Base-by-base conservation (phyloP, 1,140 invertebrate species). In the Pygmarrhopalites habei region DNA sequence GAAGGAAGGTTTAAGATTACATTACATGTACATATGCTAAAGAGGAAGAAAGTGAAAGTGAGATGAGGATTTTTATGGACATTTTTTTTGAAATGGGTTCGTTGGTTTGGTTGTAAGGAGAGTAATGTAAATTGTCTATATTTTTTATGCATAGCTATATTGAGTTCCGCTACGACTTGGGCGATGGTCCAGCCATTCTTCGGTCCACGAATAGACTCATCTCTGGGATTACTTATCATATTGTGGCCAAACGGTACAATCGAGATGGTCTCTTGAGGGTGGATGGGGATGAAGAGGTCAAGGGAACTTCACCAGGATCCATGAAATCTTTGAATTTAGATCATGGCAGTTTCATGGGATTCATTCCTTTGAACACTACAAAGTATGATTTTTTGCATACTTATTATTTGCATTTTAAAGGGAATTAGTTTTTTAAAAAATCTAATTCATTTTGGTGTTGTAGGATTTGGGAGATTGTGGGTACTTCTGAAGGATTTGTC, bases 401-500 rank as follows among this genome's bases (percentile, higher is more conserved):
- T 49, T 39, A n/a, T 47, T 7, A 15, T 7, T 49, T 14, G 19
- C 19, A 12, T n/a, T 49, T 58, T 30, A 58, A 58, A 44, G 30
- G 43, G 39, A 44, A 29, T 46, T 46, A 43, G 46, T 58, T 17
- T 39, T 39, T 39, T 39, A 39, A 39, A 39, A 39, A 39, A 39
- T 10, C 7, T 10, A 17, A 10, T 41, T 58, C 46, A 56, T 55
- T 41, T 35, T 46, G 29, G 53, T 21, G 10, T 17, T 64, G 10
- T 79, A 92, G 89, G 73, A 82, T 93, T 12, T 90, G 85, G 76
- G 87, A 92, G 65, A 90, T 90, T 71, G 86, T 92, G 56, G 91
- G 90, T 28, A 89, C 88, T 2, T 82, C 80, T 47, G 80, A 82
- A 30, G 89, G 91, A 1, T 83, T 95, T 62, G 82, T 89, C 47